phyloP scores from a whole-genome alignment of 2,888 invertebrate genomes.

The Pecten maximus region DNA sequence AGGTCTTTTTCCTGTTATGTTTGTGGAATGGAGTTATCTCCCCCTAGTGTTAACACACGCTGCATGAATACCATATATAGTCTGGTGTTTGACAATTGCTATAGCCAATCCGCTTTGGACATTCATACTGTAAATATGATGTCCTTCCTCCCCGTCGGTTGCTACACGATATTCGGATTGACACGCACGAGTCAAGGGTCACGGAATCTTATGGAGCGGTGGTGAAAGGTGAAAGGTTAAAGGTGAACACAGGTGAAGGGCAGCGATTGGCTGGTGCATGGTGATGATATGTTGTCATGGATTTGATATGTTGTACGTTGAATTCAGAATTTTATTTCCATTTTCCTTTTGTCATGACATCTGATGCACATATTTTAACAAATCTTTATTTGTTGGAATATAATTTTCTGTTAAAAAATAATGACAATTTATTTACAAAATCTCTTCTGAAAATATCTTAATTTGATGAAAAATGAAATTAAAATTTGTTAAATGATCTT shows the following conservation, averaged over 20 bases:
- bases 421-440: too few relatives aligned
- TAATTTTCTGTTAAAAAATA: background rate
- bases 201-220: background rate
- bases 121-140: constrained; percentile 26
- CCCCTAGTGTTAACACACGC: constrained; percentile 33
- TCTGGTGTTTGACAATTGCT: constrained; percentile 4
- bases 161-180: constrained; percentile 30
- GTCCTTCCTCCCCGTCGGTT: background rate
- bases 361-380: background rate
- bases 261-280: constrained; percentile 17
- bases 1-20: constrained; percentile 25
- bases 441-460: too few relatives aligned
- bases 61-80: constrained; percentile 33
- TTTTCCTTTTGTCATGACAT: background rate
- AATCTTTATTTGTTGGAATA: background rate
- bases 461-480: too few relatives aligned
- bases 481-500: too few relatives aligned
- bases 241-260: background rate
- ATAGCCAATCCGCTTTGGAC: constrained; percentile 11
- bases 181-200: constrained; percentile 34
- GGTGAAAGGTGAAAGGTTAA: constrained; percentile 30
- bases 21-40: constrained; percentile 21
- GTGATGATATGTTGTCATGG: constrained; percentile 31
- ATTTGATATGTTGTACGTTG: constrained; percentile 7
- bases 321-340: background rate